A percentile compares a stretch with the other conserved stretches of the same genome.
Conservation (phyloP, 1,140 invertebrate genomes). For the Cephus cinctus region DNA sequence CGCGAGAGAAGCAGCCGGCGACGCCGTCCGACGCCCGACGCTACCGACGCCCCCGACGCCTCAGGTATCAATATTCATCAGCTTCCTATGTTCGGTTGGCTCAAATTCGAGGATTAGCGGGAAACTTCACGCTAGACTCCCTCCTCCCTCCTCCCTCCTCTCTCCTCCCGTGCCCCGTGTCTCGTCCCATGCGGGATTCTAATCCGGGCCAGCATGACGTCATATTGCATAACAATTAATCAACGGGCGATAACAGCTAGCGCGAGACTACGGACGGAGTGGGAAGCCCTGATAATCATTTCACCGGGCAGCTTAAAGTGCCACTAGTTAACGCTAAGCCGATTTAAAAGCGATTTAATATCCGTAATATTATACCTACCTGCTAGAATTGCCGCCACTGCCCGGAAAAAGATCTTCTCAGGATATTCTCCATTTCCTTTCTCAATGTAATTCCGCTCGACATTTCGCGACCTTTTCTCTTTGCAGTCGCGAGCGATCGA, state of each 20-base stretch:
- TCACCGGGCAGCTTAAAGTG: constrained; percentile 58
- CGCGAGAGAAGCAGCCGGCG: too few relatives aligned
- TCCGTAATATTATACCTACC: constrained; percentile 51
- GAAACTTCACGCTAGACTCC: constrained; percentile 16
- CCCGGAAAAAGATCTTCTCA: too few relatives aligned
- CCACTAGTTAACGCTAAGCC: constrained; percentile 59
- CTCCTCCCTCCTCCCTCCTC: neutral
- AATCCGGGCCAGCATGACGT: constrained; percentile 50
- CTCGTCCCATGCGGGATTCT: constrained; percentile 45
- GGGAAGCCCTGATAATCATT: constrained; percentile 57
- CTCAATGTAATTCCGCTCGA: too few relatives aligned
- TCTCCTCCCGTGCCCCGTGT: neutral
- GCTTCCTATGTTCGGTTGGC: constrained; percentile 7
- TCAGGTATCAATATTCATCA: constrained; percentile 13
- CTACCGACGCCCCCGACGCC: neutral
- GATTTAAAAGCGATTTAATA: constrained; percentile 60
- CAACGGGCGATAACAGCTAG: constrained; percentile 56
- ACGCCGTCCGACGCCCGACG: too few relatives aligned
- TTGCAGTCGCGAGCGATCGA: too few relatives aligned
- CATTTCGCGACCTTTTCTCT: too few relatives aligned
- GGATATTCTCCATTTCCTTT: too few relatives aligned
- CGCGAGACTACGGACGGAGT: constrained; percentile 36
- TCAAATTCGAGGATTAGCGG: constrained; percentile 17
- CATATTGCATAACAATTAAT: constrained; percentile 61
- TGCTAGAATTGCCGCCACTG: too few relatives aligned